phyloP scores from a whole-genome alignment of 2,797 vertebrate genomes.

The Lagorchestes hirsutus region DNA sequence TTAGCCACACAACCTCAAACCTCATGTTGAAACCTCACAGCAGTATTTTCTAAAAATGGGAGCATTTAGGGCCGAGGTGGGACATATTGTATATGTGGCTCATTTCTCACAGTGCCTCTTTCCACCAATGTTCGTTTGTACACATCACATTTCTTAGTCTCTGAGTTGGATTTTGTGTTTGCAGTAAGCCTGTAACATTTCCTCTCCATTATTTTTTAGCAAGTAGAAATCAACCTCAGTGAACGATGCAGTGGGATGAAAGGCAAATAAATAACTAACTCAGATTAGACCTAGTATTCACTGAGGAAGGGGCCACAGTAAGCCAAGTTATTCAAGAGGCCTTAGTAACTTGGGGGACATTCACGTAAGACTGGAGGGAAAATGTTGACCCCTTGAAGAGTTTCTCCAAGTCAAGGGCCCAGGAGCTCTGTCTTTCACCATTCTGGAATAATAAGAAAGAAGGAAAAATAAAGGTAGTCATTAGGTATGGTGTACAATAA shows the following conservation, averaged over 20 bases:
- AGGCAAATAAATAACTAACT: neutral
- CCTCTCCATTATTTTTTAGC: neutral
- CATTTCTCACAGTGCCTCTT: neutral
- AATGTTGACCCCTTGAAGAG: neutral
- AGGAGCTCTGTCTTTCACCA: neutral
- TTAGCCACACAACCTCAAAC: conserved; percentile 6
- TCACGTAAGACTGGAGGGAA: neutral
- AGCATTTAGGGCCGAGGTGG: neutral
- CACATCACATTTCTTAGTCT: neutral
- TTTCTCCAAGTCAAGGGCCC: neutral
- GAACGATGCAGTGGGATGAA: neutral
- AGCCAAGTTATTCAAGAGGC: neutral
- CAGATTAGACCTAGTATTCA: neutral
- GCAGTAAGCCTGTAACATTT: neutral
- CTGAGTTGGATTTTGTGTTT: neutral
- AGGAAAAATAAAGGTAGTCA: neutral
- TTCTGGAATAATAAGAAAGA: neutral
- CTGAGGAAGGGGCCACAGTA: neutral
- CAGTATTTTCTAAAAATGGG: neutral
- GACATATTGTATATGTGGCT: neutral
- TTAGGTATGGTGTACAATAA: neutral
- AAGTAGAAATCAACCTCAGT: neutral
- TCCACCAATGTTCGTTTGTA: neutral
- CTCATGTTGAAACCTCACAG: neutral
- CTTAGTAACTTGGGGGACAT: neutral